A percentile compares a stretch with the other conserved stretches of the same genome.
Evolutionary conservation across 2,113 vertebrate genomes (phyloP).

Genomic region (Craseonycteris thonglongyai): DNA sequence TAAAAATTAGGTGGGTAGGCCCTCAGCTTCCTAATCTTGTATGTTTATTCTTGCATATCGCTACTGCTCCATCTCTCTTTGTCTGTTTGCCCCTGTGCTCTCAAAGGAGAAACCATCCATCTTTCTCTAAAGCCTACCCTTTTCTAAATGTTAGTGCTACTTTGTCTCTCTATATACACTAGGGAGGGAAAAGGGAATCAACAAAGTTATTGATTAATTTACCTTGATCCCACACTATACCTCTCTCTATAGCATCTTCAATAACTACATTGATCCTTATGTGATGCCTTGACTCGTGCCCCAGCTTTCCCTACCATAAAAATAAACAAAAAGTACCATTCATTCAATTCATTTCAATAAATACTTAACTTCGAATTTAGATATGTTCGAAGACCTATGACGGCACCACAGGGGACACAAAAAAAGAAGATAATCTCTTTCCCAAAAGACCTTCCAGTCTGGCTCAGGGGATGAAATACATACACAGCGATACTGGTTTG

Average conservation of each 20-base stretch:
- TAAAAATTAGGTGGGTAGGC: background rate
- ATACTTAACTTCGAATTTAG: background rate
- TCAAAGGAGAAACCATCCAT: background rate
- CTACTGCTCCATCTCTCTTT: background rate
- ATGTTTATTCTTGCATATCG: background rate
- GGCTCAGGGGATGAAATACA: background rate
- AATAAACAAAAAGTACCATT: background rate
- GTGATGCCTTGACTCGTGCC: background rate
- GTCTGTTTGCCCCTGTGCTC: background rate
- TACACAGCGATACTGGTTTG: background rate
- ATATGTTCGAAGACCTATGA: background rate
- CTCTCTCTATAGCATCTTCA: background rate
- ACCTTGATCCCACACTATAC: background rate
- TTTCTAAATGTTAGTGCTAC: background rate
- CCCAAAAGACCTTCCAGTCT: background rate
- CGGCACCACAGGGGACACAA: background rate
- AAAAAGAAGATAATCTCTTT: background rate
- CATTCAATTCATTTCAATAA: background rate
- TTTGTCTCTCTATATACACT: background rate
- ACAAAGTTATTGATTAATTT: background rate
- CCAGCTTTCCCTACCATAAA: background rate
- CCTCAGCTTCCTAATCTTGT: background rate
- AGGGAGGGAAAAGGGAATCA: background rate
- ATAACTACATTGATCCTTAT: background rate
- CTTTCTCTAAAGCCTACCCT: background rate